These are phyloP conservation scores for Mus spretus DNA, from an alignment of 2,797 vertebrate species.

Conservation along the genomic window DNA sequence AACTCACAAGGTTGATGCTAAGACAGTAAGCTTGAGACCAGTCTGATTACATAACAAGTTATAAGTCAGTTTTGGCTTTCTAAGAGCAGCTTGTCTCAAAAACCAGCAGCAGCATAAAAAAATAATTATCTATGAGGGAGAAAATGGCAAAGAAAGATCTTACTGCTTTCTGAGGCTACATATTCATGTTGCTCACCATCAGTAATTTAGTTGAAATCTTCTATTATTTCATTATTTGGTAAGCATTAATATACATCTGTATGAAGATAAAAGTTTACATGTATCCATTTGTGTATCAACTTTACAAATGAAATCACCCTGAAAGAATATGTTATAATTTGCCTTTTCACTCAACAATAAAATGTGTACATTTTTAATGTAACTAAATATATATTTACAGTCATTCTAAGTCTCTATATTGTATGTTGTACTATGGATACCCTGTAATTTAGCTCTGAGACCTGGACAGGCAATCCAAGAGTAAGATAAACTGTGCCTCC, in stretches of 20 bases:
- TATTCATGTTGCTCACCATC: neutral
- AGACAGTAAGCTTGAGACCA: neutral
- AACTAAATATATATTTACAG: neutral
- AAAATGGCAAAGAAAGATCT: neutral
- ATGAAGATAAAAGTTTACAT: neutral
- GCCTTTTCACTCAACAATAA: neutral
- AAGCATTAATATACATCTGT: neutral
- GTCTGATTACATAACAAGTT: neutral
- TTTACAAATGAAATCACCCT: slow-evolving; percentile 3
- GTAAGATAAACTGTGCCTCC: neutral
- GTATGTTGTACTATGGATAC: neutral
- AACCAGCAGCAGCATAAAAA: neutral
- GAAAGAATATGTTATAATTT: neutral
- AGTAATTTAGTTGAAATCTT: slow-evolving; percentile 6
- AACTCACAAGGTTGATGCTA: neutral
- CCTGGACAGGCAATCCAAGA: neutral
- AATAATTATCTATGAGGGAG: neutral
- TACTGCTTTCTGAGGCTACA: neutral
- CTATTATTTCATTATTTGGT: neutral
- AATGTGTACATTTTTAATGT: neutral
- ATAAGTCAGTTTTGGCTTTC: neutral
- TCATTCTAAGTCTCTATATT: slow-evolving; percentile 2
- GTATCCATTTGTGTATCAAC: neutral
- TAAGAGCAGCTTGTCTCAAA: neutral
- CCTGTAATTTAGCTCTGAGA: neutral